phyloP scores from a whole-genome alignment of 2,797 vertebrate species.

The Euphonia xanthogaster region DNA sequence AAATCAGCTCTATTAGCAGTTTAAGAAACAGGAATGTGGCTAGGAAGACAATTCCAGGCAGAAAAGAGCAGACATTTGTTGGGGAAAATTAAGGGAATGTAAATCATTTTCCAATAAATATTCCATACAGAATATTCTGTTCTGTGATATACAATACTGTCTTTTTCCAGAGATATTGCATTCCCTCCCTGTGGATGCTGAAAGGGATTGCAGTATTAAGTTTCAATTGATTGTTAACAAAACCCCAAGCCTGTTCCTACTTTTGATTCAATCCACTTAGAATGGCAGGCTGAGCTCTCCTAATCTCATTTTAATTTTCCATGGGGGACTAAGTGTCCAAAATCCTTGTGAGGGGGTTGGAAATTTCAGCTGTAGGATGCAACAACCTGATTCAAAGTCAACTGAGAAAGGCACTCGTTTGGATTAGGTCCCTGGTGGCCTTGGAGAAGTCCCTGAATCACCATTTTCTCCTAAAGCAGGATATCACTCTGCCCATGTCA shows the following conservation, averaged over 20 bases:
- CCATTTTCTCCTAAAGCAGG: not conserved
- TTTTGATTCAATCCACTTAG: conserved; percentile 63
- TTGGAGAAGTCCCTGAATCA: not conserved
- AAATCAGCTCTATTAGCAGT: conserved; percentile 33
- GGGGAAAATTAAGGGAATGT: conserved; percentile 26
- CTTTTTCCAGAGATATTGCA: conserved; percentile 48
- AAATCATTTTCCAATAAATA: conserved; percentile 61
- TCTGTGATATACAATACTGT: conserved; percentile 35
- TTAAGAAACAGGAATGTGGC: conserved; percentile 5
- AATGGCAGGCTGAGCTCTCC: conserved; percentile 44
- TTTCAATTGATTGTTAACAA: conserved; percentile 62
- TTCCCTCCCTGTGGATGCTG: conserved; percentile 50
- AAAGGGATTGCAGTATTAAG: conserved; percentile 37
- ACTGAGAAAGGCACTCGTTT: not conserved
- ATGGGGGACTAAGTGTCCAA: conserved; percentile 9
- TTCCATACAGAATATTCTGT: conserved; percentile 44
- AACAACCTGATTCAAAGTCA: not conserved
- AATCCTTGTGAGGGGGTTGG: not conserved
- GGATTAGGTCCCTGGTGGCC: not conserved
- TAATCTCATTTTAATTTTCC: conserved; percentile 67
- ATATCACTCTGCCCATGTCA: not conserved
- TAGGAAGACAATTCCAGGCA: conserved; percentile 10
- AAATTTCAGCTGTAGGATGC: conserved; percentile 3
- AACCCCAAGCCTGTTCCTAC: conserved; percentile 31
- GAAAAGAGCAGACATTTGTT: conserved; percentile 20